Conservation (phyloP, 1,140 invertebrate species). For the Laupala kohalensis region DNA sequence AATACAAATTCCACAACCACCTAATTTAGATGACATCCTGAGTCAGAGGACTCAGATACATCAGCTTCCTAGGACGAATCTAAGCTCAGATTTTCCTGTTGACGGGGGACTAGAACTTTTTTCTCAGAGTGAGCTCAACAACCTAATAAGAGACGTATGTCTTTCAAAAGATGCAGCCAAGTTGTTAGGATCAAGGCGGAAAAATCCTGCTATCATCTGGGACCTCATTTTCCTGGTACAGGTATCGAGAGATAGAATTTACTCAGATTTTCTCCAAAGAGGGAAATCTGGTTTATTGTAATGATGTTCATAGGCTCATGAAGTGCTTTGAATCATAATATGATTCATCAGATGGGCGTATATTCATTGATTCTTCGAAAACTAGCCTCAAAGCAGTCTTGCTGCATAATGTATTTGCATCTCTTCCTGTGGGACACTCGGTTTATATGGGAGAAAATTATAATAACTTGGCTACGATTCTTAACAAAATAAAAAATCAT, state of each 20-base stretch:
- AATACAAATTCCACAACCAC: background rate
- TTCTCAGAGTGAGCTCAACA: background rate
- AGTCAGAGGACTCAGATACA: background rate
- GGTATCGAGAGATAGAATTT: slow-evolving; percentile 12
- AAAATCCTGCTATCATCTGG: slow-evolving; percentile 12
- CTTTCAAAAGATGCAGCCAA: slow-evolving; percentile 14
- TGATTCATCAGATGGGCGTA: background rate
- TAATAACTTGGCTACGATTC: background rate
- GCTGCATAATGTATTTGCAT: background rate
- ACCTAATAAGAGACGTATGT: slow-evolving; percentile 7
- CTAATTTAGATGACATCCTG: slow-evolving; percentile 1
- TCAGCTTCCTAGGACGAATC: slow-evolving; percentile 3
- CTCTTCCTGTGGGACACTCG: background rate
- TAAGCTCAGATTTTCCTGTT: slow-evolving; percentile 11
- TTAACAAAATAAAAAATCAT: background rate
- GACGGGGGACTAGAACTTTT: slow-evolving; percentile 5
- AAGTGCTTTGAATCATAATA: background rate
- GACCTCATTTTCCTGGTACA: slow-evolving; percentile 11
- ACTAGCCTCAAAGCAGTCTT: background rate
- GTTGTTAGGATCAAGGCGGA: slow-evolving; percentile 14
- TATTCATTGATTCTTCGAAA: background rate
- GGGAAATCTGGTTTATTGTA: slow-evolving; percentile 9
- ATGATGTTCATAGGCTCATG: slow-evolving; percentile 8
- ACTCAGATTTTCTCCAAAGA: slow-evolving; percentile 6
- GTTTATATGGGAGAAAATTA: background rate